Conservation (phyloP, 2,113 vertebrate species). For the Cyphomyrus plagiostoma region DNA sequence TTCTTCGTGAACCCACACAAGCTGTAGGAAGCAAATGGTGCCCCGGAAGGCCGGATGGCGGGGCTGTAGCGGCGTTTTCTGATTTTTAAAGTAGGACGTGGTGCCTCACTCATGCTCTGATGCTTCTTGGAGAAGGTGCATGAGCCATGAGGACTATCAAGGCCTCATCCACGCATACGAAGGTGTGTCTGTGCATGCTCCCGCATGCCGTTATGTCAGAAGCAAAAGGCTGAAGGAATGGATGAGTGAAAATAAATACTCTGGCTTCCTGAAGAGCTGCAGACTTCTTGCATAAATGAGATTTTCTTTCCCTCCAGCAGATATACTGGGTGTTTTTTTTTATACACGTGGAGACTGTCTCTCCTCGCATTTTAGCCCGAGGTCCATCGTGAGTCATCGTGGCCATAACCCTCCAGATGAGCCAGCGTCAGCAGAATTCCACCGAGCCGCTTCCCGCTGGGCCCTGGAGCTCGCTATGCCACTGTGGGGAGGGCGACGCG, state of each 20-base stretch:
- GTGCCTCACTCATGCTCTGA: neutral
- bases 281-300: neutral
- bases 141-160: neutral
- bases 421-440: neutral
- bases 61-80: neutral
- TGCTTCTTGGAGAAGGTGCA: neutral
- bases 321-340: neutral
- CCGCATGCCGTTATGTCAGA: neutral
- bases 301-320: slow-evolving; percentile 3
- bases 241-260: slow-evolving; percentile 4
- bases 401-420: neutral
- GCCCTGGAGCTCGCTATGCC: neutral
- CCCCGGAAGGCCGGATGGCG: neutral
- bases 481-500: neutral
- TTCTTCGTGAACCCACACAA: neutral
- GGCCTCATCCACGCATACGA: neutral
- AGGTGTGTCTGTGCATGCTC: neutral
- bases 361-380: neutral
- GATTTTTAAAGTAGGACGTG: neutral
- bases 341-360: neutral
- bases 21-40: neutral
- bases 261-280: neutral
- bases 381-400: neutral
- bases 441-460: neutral
- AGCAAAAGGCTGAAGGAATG: neutral